phyloP scores from a whole-genome alignment of 2,797 vertebrate species.

The Squalus acanthias region DNA sequence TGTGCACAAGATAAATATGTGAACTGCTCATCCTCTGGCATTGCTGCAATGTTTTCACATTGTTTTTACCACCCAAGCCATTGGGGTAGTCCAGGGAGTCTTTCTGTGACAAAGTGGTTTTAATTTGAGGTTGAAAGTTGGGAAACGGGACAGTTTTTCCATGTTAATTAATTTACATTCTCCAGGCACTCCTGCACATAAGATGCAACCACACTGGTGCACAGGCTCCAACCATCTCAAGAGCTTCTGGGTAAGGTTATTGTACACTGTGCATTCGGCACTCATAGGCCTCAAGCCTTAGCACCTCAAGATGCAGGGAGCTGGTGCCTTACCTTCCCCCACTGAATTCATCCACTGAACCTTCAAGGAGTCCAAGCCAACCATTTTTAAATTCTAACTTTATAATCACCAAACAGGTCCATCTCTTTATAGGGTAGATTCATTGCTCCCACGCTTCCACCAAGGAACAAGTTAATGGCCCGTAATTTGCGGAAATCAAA shows the following conservation, averaged over 20 bases:
- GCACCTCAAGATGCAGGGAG: background rate
- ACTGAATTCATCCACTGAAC: background rate
- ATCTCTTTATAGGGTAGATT: background rate
- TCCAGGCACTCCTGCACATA: no score
- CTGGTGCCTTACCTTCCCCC: background rate
- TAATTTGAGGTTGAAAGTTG: background rate
- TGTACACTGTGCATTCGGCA: background rate
- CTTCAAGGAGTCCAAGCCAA: background rate
- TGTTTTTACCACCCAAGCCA: background rate
- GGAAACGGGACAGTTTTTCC: no score
- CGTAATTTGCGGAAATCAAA: no score
- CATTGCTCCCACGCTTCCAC: background rate
- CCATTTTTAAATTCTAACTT: background rate
- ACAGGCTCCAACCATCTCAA: background rate
- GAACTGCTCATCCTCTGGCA: background rate
- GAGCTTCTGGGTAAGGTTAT: background rate
- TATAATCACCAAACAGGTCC: background rate
- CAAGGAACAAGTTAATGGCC: background rate
- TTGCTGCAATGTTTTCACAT: background rate
- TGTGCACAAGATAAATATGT: background rate
- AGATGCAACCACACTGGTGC: background rate
- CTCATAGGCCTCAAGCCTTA: background rate
- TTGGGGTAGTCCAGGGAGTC: background rate
- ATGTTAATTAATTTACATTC: background rate
- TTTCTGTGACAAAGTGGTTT: background rate